A percentile compares a stretch with the other conserved stretches of the same genome.
Conservation (phyloP, 2,888 invertebrate species). For the Cyrtodaria siliqua region DNA sequence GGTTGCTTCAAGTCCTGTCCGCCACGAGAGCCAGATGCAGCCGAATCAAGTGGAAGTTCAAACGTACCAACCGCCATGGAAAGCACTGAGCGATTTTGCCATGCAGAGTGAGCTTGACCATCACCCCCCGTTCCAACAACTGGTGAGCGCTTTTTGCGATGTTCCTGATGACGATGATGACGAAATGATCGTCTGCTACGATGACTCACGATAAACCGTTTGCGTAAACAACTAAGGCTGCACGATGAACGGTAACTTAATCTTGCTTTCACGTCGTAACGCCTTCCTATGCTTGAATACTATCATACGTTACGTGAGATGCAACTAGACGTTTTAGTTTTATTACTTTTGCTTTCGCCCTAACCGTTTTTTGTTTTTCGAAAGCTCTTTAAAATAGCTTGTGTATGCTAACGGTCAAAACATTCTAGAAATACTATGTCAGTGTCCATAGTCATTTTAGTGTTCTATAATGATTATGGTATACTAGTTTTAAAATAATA, state of each 20-base stretch:
- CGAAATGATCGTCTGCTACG: constrained; percentile 83
- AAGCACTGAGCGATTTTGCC: constrained; percentile 97
- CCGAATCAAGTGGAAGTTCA: constrained; percentile 93
- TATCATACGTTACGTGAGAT: too few relatives aligned
- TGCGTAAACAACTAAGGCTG: constrained; percentile 46
- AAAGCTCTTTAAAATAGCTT: too few relatives aligned
- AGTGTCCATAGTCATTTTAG: too few relatives aligned
- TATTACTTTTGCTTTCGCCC: background rate
- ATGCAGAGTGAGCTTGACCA: constrained; percentile 97
- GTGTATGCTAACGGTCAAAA: too few relatives aligned
- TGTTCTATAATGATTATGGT: too few relatives aligned
- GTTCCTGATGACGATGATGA: constrained; percentile 80
- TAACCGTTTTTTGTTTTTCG: background rate
- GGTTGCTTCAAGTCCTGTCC: constrained; percentile 94
- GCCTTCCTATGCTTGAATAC: background rate
- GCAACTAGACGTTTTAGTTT: too few relatives aligned
- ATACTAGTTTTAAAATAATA: too few relatives aligned
- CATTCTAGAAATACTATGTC: too few relatives aligned
- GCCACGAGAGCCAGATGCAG: constrained; percentile 86
- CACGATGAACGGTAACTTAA: constrained; percentile 64
- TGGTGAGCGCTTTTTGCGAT: constrained; percentile 90
- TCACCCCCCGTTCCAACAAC: constrained; percentile 97
- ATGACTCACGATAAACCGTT: constrained; percentile 75
- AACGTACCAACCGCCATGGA: constrained; percentile 98
- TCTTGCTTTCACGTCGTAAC: constrained; percentile 33